Percentiles rank a stretch among this genome's conserved stretches.
phyloP scores from a whole-genome alignment of 1,140 invertebrate species.

The Mercenaria mercenaria region DNA sequence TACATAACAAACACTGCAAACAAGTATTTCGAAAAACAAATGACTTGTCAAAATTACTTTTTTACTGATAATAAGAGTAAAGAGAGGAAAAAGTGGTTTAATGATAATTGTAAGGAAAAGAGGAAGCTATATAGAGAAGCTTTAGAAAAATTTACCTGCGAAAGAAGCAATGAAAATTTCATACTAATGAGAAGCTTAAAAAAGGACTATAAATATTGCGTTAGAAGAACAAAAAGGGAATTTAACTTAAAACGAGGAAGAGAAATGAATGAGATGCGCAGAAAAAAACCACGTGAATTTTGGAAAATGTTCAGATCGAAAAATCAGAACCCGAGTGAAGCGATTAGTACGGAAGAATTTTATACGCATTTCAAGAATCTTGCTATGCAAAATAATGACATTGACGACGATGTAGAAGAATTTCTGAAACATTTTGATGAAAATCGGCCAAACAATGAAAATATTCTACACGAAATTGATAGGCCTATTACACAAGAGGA shows the following conservation, averaged over 20 bases:
- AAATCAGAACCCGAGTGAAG: too few species aligned
- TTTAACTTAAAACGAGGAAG: too few species aligned
- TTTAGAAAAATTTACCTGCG: not conserved
- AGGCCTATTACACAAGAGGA: too few species aligned
- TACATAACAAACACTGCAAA: not conserved
- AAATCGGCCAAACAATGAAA: too few species aligned
- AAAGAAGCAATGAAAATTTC: not conserved
- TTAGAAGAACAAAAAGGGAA: not conserved
- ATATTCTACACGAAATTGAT: too few species aligned
- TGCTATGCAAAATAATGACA: too few species aligned
- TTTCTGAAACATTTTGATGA: too few species aligned
- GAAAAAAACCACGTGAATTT: not conserved
- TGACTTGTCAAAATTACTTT: not conserved
- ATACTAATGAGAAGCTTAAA: not conserved
- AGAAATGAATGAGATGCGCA: not conserved
- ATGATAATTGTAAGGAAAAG: not conserved
- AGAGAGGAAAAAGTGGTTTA: not conserved
- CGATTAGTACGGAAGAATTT: too few species aligned
- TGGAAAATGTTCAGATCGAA: too few species aligned
- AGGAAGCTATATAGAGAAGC: not conserved
- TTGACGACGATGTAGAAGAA: too few species aligned
- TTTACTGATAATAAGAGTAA: not conserved
- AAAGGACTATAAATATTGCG: not conserved
- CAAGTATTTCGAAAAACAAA: not conserved
- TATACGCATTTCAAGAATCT: too few species aligned